These are phyloP conservation scores for Siphlonurus alternatus DNA, from an alignment of 2,888 invertebrate genomes.

Conservation along the genomic window DNA sequence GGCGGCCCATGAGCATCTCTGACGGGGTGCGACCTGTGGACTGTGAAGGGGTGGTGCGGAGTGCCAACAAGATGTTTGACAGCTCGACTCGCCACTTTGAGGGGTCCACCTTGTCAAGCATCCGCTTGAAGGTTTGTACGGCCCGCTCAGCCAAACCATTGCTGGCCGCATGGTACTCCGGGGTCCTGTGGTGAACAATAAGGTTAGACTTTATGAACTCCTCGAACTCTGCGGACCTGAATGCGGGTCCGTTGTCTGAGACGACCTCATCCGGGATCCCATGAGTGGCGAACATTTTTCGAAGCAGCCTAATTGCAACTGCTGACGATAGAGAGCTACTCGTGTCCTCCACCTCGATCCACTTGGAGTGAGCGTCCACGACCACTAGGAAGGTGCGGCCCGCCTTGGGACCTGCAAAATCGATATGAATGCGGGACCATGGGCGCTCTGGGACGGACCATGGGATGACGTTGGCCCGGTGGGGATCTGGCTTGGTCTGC, in stretches of 20 bases:
- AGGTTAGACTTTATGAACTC: conserved; percentile 14
- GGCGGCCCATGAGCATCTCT: conserved; percentile 14
- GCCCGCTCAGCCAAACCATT: conserved; percentile 18
- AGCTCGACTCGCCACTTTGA: conserved; percentile 10
- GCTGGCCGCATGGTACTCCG: conserved; percentile 16
- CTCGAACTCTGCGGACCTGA: conserved; percentile 16
- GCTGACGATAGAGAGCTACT: not conserved
- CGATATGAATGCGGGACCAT: conserved; percentile 16
- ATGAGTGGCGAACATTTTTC: conserved; percentile 9
- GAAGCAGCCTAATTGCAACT: not conserved
- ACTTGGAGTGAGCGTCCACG: conserved; percentile 17
- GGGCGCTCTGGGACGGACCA: conserved; percentile 14
- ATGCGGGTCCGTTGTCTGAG: conserved; percentile 18
- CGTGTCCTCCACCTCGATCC: no score
- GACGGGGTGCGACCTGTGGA: conserved; percentile 13
- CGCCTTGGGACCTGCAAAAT: conserved; percentile 15
- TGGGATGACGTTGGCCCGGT: conserved; percentile 11
- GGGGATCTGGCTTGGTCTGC: conserved; percentile 12
- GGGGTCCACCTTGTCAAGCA: conserved; percentile 11
- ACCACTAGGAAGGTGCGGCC: conserved; percentile 16
- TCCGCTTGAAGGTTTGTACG: conserved; percentile 16
- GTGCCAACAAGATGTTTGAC: conserved; percentile 12
- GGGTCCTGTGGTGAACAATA: conserved; percentile 12
- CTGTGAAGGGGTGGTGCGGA: conserved; percentile 13
- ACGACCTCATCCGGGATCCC: no score